phyloP scores from a whole-genome alignment of 2,888 invertebrate genomes.

The Eurytoma californica region DNA sequence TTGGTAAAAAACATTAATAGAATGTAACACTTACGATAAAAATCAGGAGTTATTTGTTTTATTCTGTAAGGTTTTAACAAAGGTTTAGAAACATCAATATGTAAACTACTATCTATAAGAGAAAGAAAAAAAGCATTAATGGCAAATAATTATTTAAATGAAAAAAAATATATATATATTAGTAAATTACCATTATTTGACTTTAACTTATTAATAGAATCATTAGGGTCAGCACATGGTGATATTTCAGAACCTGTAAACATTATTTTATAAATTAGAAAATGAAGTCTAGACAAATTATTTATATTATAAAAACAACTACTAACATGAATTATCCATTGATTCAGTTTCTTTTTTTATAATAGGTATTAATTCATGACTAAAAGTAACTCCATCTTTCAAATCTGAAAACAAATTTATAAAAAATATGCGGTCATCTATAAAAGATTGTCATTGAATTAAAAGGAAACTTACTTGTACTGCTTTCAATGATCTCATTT shows the following conservation, averaged over 20 bases:
- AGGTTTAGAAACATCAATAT: no score
- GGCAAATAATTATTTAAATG: no score
- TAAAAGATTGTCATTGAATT: neutral
- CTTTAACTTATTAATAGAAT: neutral
- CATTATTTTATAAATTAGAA: neutral
- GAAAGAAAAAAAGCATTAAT: no score
- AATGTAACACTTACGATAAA: no score
- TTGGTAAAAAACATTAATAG: no score
- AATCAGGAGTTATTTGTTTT: no score
- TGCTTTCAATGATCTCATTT: neutral
- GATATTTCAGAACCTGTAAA: neutral
- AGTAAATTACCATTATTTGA: conserved; percentile 2
- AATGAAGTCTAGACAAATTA: neutral
- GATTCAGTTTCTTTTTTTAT: neutral
- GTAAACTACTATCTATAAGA: no score
- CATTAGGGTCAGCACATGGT: neutral
- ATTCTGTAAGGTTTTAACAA: no score
- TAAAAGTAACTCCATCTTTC: neutral
- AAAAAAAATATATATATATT: no score
- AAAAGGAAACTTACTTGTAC: neutral
- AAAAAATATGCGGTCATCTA: neutral
- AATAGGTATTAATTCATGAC: neutral
- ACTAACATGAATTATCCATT: neutral
- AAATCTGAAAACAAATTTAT: neutral
- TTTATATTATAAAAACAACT: neutral